Evolutionary conservation across 2,113 vertebrate species (phyloP).

Genomic region (Chloropsis cyanopogon): DNA sequence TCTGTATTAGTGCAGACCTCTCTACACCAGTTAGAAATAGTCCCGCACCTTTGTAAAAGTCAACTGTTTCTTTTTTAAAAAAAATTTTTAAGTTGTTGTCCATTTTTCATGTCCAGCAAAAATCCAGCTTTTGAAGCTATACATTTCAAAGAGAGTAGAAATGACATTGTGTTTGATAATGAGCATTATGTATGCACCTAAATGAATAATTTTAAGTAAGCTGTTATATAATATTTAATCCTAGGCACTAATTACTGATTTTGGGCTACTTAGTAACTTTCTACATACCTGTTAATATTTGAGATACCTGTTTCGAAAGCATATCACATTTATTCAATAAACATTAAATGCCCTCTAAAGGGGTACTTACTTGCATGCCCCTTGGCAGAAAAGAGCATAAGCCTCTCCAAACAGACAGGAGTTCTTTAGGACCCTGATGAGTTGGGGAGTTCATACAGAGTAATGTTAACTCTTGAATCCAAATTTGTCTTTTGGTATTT

Average conservation of each 20-base stretch:
- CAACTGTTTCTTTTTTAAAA: not conserved
- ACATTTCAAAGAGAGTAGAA: not conserved
- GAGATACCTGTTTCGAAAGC: not conserved
- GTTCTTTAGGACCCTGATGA: not conserved
- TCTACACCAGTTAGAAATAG: not conserved
- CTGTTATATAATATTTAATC: not conserved
- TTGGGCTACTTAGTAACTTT: not conserved
- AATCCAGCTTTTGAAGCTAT: not conserved
- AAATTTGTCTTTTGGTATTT: not conserved
- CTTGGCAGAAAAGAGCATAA: not conserved
- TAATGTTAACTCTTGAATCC: not conserved
- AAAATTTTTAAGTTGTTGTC: not conserved
- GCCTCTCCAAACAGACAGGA: not conserved
- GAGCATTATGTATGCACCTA: not conserved
- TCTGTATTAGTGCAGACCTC: not conserved
- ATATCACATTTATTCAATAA: not conserved
- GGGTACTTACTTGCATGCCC: not conserved
- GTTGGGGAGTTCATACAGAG: not conserved
- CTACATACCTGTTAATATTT: not conserved
- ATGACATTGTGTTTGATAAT: not conserved
- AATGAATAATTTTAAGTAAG: not conserved
- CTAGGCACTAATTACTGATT: not conserved
- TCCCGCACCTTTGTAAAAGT: not conserved
- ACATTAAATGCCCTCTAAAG: not conserved
- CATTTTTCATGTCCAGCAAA: not conserved